A percentile compares a stretch with the other conserved stretches of the same genome.
Conservation (phyloP, 1,140 invertebrate species). For the Brachionus asplanchnoidis region DNA sequence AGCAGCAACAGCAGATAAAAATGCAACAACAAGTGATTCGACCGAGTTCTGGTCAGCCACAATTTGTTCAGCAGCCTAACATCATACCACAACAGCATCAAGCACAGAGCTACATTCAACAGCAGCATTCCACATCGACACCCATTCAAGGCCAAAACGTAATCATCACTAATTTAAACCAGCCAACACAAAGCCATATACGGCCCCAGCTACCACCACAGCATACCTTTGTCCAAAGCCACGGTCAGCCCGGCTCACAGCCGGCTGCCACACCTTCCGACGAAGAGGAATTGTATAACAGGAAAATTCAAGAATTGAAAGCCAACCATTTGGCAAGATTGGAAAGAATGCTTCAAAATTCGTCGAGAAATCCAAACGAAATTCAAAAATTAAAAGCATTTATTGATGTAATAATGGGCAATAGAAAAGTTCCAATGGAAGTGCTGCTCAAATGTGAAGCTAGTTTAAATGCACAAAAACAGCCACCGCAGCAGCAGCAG, state of each 20-base stretch:
- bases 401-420: constrained; percentile 34
- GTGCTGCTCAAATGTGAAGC: constrained; percentile 36
- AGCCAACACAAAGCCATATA: neutral
- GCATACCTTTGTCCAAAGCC: neutral
- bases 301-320: constrained; percentile 39
- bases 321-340: constrained; percentile 19
- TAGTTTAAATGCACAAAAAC: neutral
- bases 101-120: neutral
- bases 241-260: neutral
- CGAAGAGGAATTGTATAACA: constrained; percentile 35
- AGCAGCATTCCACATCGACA: neutral
- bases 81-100: neutral
- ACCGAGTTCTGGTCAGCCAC: neutral
- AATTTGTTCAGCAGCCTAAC: neutral
- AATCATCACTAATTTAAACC: constrained; percentile 11
- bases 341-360: neutral
- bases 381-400: constrained; percentile 31
- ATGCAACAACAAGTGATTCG: neutral
- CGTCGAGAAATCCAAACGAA: neutral
- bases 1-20: constrained; percentile 19
- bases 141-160: neutral
- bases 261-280: neutral
- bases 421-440: neutral
- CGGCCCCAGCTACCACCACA: neutral
- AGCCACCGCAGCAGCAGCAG: neutral